Base-by-base conservation (phyloP, 2,113 vertebrate genomes). In the Neoarius graeffei region DNA sequence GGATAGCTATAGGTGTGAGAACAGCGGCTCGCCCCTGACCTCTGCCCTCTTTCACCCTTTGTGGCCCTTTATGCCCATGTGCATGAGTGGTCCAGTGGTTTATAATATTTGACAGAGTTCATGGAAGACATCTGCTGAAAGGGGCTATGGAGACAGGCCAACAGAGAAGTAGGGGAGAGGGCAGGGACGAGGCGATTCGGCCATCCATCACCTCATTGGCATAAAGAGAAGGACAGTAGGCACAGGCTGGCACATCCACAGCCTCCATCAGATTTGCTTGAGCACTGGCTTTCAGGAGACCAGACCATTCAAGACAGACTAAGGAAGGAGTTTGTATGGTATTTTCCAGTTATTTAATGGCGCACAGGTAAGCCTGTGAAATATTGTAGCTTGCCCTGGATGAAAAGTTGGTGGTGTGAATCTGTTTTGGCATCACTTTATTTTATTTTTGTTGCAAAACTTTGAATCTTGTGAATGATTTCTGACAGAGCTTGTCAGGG, bases 31-130 rank as follows among this genome's bases (percentile, higher is more conserved):
- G n/a, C 64, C 79, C 84, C 42, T 85, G 85, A 89, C 88, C 84
- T 83, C 64, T 87, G 59, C 86, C 67, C 84, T 77, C 69, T 62
- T 19, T 79, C 77, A 9, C 67, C 79, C 87, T 81, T 42, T 64
- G 25, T 89, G 66, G 69, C 42, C 54, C 79, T 89, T 81, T 85
- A 67, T 60, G 84, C 84, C 80, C 86, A 88, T 83, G 84, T 81
- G 86, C 86, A 79, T 91, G 87, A 85, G 79, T 87, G 88, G 91
- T 89, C 90, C 84, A 93, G 95, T 90, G 93, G 95, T 96, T 96
- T 96, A 96, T 96, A 96, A 96, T 94, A 94, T 91, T 93, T 96
- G 96, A 97, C 96, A 96, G 95, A 95, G 95, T 96, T 97, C 96
- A 95, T 90, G 87, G 56, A 92, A 94, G 95, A 96, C 96, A 97